Percentiles rank a stretch among this genome's conserved stretches.
phyloP scores from a whole-genome alignment of 2,797 vertebrate genomes.

The Microcaecilia unicolor region DNA sequence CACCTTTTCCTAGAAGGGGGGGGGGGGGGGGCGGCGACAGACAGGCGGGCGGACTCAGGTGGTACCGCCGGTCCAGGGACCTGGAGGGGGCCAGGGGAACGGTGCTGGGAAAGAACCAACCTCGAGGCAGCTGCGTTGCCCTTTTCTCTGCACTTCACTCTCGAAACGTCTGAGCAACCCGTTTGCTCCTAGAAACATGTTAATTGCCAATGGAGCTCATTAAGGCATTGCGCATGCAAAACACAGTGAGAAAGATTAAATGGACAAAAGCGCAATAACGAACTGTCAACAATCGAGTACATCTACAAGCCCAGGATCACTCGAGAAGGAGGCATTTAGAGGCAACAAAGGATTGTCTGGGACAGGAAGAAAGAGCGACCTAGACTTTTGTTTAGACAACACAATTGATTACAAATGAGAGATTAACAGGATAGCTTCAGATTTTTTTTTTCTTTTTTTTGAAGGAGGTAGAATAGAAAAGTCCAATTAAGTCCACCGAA shows the following conservation, averaged over 20 bases:
- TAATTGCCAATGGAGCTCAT: slow-evolving; percentile 92
- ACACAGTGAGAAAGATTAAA: slow-evolving; percentile 78
- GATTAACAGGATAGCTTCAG: slow-evolving; percentile 95
- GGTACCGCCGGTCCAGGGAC: slow-evolving; percentile 13
- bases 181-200: slow-evolving; percentile 88
- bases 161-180: slow-evolving; percentile 89
- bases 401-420: slow-evolving; percentile 99
- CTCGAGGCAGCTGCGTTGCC: slow-evolving; percentile 75
- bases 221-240: slow-evolving; percentile 81
- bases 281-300: slow-evolving; percentile 91
- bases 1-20: no score
- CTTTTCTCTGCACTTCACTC: slow-evolving; percentile 86
- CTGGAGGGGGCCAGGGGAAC: slow-evolving; percentile 27
- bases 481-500: slow-evolving; percentile 99
- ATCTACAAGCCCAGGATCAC: slow-evolving; percentile 84
- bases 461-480: slow-evolving; percentile 82
- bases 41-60: slow-evolving; percentile 39
- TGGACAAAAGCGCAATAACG: slow-evolving; percentile 85
- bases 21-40: no score
- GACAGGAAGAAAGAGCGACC: slow-evolving; percentile 93
- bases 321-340: slow-evolving; percentile 89
- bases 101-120: slow-evolving; percentile 65
- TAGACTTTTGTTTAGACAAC: slow-evolving; percentile 93
- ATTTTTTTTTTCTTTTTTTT: slow-evolving; percentile 69
- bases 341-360: slow-evolving; percentile 90